These are phyloP conservation scores for Steinernema khuongi DNA, from an alignment of 1,140 invertebrate species.

Conservation along the genomic window DNA sequence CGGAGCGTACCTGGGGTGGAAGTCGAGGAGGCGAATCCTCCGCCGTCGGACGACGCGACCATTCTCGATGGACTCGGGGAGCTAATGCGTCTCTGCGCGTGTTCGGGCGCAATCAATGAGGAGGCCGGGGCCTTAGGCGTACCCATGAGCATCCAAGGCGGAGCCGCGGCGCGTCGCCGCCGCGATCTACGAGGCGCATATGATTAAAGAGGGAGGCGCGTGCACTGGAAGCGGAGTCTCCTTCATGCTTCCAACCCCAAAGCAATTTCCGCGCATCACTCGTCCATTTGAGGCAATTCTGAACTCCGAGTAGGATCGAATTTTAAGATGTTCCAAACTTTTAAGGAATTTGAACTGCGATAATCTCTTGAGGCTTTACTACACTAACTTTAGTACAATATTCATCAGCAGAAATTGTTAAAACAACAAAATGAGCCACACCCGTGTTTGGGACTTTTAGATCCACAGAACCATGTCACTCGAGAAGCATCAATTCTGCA, in stretches of 20 bases:
- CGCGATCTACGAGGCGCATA: neutral
- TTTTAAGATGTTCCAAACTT: no score
- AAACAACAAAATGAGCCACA: no score
- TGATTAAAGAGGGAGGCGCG: slow-evolving; percentile 13
- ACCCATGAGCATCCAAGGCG: neutral
- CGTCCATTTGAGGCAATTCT: neutral
- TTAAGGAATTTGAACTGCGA: no score
- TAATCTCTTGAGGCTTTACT: no score
- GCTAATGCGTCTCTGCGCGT: neutral
- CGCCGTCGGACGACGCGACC: neutral
- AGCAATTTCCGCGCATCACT: neutral
- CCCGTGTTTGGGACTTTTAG: no score
- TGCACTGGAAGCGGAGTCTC: no score
- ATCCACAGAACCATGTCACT: no score
- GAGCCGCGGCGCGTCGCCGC: neutral
- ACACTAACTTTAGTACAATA: no score
- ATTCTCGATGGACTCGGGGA: neutral
- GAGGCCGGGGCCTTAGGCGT: neutral
- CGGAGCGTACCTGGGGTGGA: neutral
- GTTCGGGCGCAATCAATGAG: neutral
- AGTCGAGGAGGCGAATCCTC: neutral
- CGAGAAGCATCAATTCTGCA: no score
- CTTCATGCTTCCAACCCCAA: no score
- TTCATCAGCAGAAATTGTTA: no score
- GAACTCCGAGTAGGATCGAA: no score